phyloP scores from a whole-genome alignment of 2,888 invertebrate genomes.

The Luperina nickerlii region DNA sequence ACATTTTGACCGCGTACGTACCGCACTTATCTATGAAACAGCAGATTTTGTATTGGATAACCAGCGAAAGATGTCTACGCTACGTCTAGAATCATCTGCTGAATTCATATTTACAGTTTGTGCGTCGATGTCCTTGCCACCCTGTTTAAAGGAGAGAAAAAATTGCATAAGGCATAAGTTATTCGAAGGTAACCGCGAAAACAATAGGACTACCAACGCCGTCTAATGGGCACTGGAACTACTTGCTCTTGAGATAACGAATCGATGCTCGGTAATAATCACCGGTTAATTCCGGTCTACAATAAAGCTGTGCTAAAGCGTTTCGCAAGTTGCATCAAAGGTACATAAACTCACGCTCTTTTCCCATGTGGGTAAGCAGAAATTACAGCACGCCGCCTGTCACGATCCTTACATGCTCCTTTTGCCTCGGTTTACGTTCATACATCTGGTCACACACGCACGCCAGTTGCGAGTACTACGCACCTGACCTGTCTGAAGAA shows the following conservation, averaged over 20 bases:
- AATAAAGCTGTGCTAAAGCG: not conserved
- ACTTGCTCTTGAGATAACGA: not conserved
- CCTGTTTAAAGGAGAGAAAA: not conserved
- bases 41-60: too few species aligned
- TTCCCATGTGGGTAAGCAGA: not conserved
- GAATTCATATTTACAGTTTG: not conserved
- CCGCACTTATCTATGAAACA: too few species aligned
- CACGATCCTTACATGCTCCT: not conserved
- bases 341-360: not conserved
- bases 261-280: not conserved
- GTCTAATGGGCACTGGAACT: slow-evolving; percentile 20
- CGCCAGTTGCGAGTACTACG: too few species aligned
- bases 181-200: not conserved
- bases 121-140: not conserved
- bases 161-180: not conserved
- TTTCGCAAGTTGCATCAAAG: not conserved
- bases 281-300: too few species aligned
- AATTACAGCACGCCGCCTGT: not conserved
- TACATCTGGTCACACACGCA: too few species aligned
- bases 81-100: not conserved
- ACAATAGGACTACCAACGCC: slow-evolving; percentile 14
- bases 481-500: too few species aligned
- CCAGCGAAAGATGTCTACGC: too few species aligned
- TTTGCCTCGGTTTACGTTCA: not conserved
- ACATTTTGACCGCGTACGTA: too few species aligned